Conservation (phyloP, 1,140 invertebrate genomes). For the Trichonephila clavata region DNA sequence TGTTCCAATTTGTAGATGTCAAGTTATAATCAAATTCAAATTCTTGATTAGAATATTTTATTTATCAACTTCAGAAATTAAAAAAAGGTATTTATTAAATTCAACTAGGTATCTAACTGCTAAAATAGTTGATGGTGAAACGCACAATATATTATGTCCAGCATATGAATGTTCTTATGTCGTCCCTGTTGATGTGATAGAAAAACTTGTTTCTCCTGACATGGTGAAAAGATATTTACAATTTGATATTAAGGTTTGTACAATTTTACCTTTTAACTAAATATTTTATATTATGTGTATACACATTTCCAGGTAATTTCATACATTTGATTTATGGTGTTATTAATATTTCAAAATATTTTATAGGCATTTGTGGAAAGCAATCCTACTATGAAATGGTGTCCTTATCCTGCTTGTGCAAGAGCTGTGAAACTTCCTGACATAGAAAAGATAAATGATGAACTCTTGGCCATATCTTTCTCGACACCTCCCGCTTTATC, state of each 20-base stretch:
- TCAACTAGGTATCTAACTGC: conserved; percentile 84
- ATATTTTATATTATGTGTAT: neutral
- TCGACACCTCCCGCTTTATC: conserved; percentile 82
- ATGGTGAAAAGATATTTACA: conserved; percentile 87
- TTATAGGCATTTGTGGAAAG: conserved; percentile 88
- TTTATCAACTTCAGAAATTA: neutral
- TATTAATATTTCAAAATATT: conserved; percentile 1
- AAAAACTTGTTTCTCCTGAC: conserved; percentile 85
- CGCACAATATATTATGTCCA: conserved; percentile 86
- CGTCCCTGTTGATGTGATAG: conserved; percentile 87
- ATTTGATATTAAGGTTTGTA: conserved; percentile 87
- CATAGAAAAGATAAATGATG: conserved; percentile 77
- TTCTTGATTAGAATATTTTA: too few relatives aligned
- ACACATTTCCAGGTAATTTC: neutral
- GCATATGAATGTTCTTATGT: conserved; percentile 85
- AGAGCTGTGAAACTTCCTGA: conserved; percentile 86
- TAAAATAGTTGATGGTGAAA: conserved; percentile 87
- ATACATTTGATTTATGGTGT: neutral
- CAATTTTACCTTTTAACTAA: neutral
- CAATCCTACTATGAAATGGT: conserved; percentile 89
- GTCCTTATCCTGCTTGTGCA: conserved; percentile 87
- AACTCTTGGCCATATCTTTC: conserved; percentile 75
- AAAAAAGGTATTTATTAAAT: neutral
- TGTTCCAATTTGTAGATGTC: neutral
- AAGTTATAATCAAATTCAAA: neutral